Conservation (phyloP, 2,113 vertebrate genomes). For the Athene noctua region DNA sequence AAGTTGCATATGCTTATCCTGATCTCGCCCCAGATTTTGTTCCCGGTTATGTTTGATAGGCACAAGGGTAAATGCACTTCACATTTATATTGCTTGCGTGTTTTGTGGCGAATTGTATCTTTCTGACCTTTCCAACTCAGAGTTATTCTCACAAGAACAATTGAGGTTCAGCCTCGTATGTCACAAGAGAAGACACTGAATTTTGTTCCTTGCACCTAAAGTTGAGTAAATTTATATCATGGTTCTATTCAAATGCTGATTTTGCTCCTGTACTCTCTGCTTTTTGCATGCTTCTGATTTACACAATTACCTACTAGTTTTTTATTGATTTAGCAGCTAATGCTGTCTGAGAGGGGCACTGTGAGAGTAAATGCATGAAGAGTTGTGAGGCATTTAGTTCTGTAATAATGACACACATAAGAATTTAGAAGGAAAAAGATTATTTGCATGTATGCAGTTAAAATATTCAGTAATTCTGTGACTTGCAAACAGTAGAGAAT, state of each 20-base stretch:
- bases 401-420: not conserved
- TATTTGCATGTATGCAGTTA: not conserved
- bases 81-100: not conserved
- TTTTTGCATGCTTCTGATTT: not conserved
- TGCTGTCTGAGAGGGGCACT: not conserved
- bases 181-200: not conserved
- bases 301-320: not conserved
- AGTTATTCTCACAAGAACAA: not conserved
- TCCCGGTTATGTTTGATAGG: not conserved
- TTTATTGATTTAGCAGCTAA: not conserved
- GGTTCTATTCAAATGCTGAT: not conserved
- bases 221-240: not conserved
- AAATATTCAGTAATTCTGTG: slow-evolving; percentile 16
- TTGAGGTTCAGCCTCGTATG: not conserved
- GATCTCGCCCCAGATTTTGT: not conserved
- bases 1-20: not conserved
- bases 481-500: not conserved
- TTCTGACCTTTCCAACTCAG: not conserved
- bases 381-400: not conserved
- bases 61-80: not conserved
- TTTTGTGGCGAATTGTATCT: not conserved
- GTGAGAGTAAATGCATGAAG: not conserved
- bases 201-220: not conserved
- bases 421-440: not conserved
- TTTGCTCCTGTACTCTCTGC: not conserved